Conservation (phyloP, 2,113 vertebrate species). For the Mus spicilegus region DNA sequence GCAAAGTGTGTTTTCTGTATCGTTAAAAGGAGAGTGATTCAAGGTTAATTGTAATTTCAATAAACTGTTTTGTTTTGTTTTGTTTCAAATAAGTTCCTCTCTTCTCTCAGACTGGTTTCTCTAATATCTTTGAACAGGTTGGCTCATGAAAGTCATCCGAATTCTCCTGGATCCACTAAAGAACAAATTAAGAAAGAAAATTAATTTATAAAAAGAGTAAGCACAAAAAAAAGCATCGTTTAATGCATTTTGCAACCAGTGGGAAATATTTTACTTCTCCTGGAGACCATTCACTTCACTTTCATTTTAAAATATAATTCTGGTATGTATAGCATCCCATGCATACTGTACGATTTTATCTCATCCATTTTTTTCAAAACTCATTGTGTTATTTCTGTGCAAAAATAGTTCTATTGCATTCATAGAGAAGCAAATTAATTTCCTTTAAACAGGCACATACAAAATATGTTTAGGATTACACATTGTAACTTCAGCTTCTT, state of each 20-base stretch:
- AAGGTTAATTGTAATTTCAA: slow-evolving; percentile 72
- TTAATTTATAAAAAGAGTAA: slow-evolving; percentile 55
- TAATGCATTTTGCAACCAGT: neutral
- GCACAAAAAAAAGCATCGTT: neutral
- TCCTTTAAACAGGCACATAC: neutral
- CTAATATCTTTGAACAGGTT: slow-evolving; percentile 19
- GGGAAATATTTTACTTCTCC: neutral
- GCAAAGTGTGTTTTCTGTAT: slow-evolving; percentile 40
- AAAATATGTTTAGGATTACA: neutral
- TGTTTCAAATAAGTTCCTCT: slow-evolving; percentile 46
- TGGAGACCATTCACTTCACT: neutral
- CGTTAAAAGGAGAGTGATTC: slow-evolving; percentile 52
- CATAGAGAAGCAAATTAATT: neutral
- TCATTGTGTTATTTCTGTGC: neutral
- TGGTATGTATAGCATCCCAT: neutral
- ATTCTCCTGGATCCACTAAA: slow-evolving; percentile 35
- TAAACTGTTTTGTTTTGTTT: slow-evolving; percentile 64
- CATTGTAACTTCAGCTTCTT: neutral
- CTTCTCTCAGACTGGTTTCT: slow-evolving; percentile 18
- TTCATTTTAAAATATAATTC: slow-evolving; percentile 18
- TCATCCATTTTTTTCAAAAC: neutral
- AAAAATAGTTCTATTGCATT: neutral
- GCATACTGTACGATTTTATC: neutral
- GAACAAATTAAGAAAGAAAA: slow-evolving; percentile 55
- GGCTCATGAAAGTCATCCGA: slow-evolving; percentile 48